Evolutionary conservation across 1,140 invertebrate species (phyloP), one percentile per base, ranked within the genome.

Genomic region (Aphelenchoides besseyi): DNA sequence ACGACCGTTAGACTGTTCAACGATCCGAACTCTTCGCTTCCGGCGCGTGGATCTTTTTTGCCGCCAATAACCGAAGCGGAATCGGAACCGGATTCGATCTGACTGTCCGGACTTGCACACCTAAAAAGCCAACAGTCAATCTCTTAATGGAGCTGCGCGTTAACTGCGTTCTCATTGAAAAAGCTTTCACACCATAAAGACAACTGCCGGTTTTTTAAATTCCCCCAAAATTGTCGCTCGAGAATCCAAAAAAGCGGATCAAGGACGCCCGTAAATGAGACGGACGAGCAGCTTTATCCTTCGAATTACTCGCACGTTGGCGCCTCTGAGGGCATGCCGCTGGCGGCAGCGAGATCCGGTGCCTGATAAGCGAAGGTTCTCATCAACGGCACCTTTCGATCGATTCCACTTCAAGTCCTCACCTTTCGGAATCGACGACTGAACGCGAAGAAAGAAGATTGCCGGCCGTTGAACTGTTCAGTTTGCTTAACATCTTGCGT

Each of bases 1-100:
- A 67, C 77, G 62, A 79, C 71, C 33, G 75, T 83, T 55, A 81
- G 35, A 48, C 68, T 69, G 26, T 78, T 82, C 63, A 79, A 48
- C 32, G 73, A 75, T 23, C 77, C 80, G 30, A 80, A 78, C 54
- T 83, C 74, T 61, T 83, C 74, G 1, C 52, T 69, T n/a, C 26
- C 36, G 30, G 26, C 72, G 26, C 23, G 72, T 26, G 28, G 61
- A 32, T 72, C 71, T 23, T 72, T 69, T 59, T 78, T 78, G 3
- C 26, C 12, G 3, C 61, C 75, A 33, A 62, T 73, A 16, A 62
- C 64, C 18, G 35, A 55, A 12, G 76, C 76, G n/a, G 77, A 79
- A 41, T 78, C 76, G 26, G 37, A 62, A 12, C 75, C 74, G 28
- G 29, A 52, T 69, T 78, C 76, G 52, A 78, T 79, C n/a, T 79